Evolutionary conservation across 2,888 invertebrate genomes (phyloP), one percentile per base, ranked within the genome.

Genomic region (Eledone cirrhosa): DNA sequence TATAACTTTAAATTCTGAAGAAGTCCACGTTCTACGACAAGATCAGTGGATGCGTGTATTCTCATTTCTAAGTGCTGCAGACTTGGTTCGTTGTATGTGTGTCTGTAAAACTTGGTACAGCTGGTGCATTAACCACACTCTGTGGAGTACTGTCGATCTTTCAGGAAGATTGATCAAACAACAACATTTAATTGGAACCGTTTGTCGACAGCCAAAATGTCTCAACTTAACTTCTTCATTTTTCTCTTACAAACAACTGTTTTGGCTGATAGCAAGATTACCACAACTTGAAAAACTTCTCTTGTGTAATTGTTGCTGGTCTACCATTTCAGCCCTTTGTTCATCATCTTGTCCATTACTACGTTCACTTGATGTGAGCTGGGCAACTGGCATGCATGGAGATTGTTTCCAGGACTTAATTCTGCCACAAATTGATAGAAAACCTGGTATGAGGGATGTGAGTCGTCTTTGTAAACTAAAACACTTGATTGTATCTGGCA

Each of bases 61-160:
- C 84, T 84, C 86, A 29, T 89, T 87, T 80, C 86, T 93, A 77
- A 82, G 88, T 24, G 86, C 88, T 24, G 82, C 82, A 11, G 91
- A 92, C 92, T 79, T 97, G 94, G 90, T 94, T 93, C 85, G 88
- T 2, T 91, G 92, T 83, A 88, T 92, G 86, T 93, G 94, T 82
- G 97, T 97, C 33, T 97, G 97, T 91, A 95, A 95, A 90, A 93
- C 94, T 0, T 98, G 97, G 97, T 94, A 96, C 0, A 94, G 94
- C 82, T 95, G 94, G 88, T 94, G 94, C 89, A 93, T 96, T 87
- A 95, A 96, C 89, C 95, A 96, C 4, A 92, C 92, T 41, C 92
- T 98, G 76, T 98, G 98, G 98, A 94, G 94, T 86, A 93, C 92
- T 79, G 94, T 97, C 93, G 95, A 96, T 88, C 94, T 97, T 89